A percentile compares a stretch with the other conserved stretches of the same genome.
These are phyloP conservation scores for Timema podura DNA, from an alignment of 2,888 invertebrate genomes.

Conservation along the genomic window DNA sequence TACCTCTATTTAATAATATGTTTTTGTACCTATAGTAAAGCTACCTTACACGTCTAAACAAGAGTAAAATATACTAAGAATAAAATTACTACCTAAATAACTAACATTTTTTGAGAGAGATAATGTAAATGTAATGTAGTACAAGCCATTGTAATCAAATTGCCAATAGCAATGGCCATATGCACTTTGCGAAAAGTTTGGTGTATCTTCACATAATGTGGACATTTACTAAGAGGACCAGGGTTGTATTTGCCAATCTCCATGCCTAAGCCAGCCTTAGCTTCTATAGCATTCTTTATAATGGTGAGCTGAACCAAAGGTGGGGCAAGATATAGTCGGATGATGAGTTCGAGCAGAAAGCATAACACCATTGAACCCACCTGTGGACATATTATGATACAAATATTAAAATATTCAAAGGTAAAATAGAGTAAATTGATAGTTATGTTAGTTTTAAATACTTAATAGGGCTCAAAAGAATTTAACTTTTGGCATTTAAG, in stretches of 20 bases:
- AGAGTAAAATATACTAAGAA: not conserved
- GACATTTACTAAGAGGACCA: slow-evolving; percentile 69
- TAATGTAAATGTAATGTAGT: slow-evolving; percentile 65
- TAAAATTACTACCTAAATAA: slow-evolving; percentile 9
- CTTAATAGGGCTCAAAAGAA: too few species aligned
- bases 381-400: slow-evolving; percentile 49
- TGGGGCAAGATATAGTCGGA: slow-evolving; percentile 72
- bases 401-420: too few species aligned
- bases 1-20: too few species aligned
- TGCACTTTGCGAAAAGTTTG: slow-evolving; percentile 71
- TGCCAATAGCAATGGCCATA: slow-evolving; percentile 74
- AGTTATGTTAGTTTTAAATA: too few species aligned
- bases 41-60: not conserved
- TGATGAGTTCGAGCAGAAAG: slow-evolving; percentile 68
- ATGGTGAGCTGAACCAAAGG: slow-evolving; percentile 69
- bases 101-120: slow-evolving; percentile 51
- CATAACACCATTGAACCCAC: slow-evolving; percentile 59
- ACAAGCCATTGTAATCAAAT: slow-evolving; percentile 65
- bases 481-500: too few species aligned
- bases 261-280: slow-evolving; percentile 69
- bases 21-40: too few species aligned
- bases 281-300: slow-evolving; percentile 70
- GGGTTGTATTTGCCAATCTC: slow-evolving; percentile 71
- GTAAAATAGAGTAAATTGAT: too few species aligned
- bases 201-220: slow-evolving; percentile 72